Conservation (phyloP, 2,113 vertebrate species). For the Daphoenositta chrysoptera region DNA sequence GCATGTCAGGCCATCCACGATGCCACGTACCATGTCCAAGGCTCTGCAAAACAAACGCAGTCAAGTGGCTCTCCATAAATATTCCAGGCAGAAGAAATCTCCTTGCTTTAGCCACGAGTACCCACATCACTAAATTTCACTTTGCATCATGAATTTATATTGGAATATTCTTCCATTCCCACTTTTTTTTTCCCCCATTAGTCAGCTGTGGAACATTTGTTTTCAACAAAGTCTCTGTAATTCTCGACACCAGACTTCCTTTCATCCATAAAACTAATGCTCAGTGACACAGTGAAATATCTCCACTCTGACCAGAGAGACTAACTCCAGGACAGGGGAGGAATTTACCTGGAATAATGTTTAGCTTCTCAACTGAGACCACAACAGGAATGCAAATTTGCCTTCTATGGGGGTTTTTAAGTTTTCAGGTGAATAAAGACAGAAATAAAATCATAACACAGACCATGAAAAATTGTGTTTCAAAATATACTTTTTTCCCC, state of each 20-base stretch:
- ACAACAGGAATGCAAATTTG: neutral
- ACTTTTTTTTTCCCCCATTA: neutral
- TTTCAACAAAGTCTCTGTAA: neutral
- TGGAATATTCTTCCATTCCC: neutral
- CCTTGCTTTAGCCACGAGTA: neutral
- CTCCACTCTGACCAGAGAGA: neutral
- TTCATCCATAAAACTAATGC: neutral
- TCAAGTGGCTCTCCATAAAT: neutral
- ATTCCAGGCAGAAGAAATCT: neutral
- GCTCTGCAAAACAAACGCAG: neutral
- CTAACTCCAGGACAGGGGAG: neutral
- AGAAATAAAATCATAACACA: neutral
- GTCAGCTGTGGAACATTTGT: neutral
- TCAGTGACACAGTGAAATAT: neutral
- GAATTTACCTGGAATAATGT: neutral
- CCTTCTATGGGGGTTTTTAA: neutral
- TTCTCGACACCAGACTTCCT: neutral
- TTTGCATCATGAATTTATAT: neutral
- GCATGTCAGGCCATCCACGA: neutral
- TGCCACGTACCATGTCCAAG: neutral
- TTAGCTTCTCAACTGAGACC: neutral
- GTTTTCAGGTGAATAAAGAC: neutral
- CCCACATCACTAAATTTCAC: neutral
- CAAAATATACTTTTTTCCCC: neutral
- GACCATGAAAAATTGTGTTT: rapidly evolving